These are phyloP conservation scores for Wiebesia pumilae DNA, from an alignment of 1,140 invertebrate genomes.

Conservation along the genomic window DNA sequence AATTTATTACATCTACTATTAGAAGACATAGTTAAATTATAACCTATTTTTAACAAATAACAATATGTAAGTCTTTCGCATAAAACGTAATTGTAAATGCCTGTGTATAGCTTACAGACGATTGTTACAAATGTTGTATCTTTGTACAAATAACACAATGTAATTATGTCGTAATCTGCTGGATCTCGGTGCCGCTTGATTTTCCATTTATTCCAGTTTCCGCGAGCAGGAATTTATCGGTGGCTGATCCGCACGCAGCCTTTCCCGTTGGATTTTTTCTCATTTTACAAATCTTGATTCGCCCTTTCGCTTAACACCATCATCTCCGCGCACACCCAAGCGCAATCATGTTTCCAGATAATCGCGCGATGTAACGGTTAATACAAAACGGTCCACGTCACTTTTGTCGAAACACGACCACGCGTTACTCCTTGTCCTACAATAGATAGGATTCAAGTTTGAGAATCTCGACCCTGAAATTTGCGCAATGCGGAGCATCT, in stretches of 20 bases:
- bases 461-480: too few relatives aligned
- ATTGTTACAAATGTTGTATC: not conserved
- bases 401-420: not conserved
- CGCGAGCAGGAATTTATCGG: not conserved
- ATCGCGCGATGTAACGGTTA: not conserved
- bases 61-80: too few relatives aligned
- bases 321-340: not conserved
- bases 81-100: too few relatives aligned
- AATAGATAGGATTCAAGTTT: too few relatives aligned
- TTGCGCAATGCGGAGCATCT: too few relatives aligned
- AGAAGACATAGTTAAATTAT: too few relatives aligned
- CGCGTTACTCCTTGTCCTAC: not conserved
- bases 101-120: too few relatives aligned
- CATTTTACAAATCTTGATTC: not conserved
- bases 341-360: not conserved
- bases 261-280: not conserved
- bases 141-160: not conserved
- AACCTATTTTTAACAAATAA: too few relatives aligned
- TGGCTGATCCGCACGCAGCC: not conserved
- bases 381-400: not conserved
- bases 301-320: not conserved
- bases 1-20: too few relatives aligned
- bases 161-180: not conserved
- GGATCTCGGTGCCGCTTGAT: not conserved
- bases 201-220: not conserved